Base-by-base conservation (phyloP, 2,888 invertebrate genomes). In the Aphodius sticticus region DNA sequence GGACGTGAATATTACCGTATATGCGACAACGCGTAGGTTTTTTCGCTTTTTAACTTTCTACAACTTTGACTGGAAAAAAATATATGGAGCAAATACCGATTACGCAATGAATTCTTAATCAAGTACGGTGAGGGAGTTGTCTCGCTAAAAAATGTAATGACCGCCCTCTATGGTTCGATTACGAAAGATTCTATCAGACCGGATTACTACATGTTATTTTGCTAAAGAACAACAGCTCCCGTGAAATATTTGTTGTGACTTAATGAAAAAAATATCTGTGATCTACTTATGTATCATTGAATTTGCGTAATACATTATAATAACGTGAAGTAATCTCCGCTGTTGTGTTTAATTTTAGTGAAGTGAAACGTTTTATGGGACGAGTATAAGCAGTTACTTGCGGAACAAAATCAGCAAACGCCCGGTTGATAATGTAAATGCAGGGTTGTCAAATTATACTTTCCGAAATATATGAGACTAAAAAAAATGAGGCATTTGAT, bases 11-110 rank as follows among this genome's bases (percentile, higher is more conserved):
- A 53, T 53, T 7, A 53, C 53, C 53, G 53, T 53, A 53, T 53
- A 53, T 53, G 53, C 53, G 53, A 53, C 53, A 53, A 2, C 12
- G 12, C 53, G 53, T 53, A 3, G 53, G 53, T 53, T 53, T 53
- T 53, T 53, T 53, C 53, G 53, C 53, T 53, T 53, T 53, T 53
- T 53, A 53, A 53, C 53, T 53, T 53, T 53, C 53, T 53, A 53
- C 9, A 53, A 53, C 53, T 26, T 26, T 26, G 53, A 53, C 9
- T 12, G 53, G 53, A 53, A 53, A 53, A 26, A 53, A 53, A 53
- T 53, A 53, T 53, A 53, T 53, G 53, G 53, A 53, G 53, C 53
- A 53, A 53, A 53, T 53, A 53, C 53, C 53, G 53, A 53, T 53
- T 53, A 12, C 6, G 53, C 53, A 53, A 53, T 53, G 53, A 53